Conservation (phyloP, 2,113 vertebrate genomes). For the Melospiza georgiana region DNA sequence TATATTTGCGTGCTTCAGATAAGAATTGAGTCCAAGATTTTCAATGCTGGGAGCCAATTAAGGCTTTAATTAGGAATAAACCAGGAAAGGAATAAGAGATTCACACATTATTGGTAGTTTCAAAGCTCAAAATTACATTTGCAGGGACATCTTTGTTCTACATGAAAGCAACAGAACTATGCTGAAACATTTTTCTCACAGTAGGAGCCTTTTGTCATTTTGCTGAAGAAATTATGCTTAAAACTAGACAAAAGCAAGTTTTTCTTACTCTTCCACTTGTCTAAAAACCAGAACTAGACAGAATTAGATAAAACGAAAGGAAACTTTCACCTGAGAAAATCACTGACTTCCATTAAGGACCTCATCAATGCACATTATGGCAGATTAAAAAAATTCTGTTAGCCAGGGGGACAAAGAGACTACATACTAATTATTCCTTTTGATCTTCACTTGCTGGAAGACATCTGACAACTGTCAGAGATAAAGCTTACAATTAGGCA, state of each 20-base stretch:
- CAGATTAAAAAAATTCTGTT: conserved; percentile 35
- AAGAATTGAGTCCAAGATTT: neutral
- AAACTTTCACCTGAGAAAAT: conserved; percentile 58
- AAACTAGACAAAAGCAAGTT: conserved; percentile 37
- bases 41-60: neutral
- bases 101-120: neutral
- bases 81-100: neutral
- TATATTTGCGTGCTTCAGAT: neutral
- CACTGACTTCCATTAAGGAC: conserved; percentile 28
- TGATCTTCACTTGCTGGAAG: conserved; percentile 58
- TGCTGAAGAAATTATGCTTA: conserved; percentile 48
- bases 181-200: conserved; percentile 43
- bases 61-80: conserved; percentile 23
- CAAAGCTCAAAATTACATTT: conserved; percentile 20
- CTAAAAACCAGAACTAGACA: conserved; percentile 31
- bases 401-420: conserved; percentile 46
- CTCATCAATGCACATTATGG: conserved; percentile 31
- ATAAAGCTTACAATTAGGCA: conserved; percentile 60
- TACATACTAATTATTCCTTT: conserved; percentile 60
- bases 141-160: conserved; percentile 12
- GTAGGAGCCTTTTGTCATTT: conserved; percentile 41
- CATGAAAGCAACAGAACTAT: neutral
- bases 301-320: conserved; percentile 41
- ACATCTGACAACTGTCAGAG: conserved; percentile 60
- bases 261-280: conserved; percentile 33